Base-by-base conservation (phyloP, 2,113 vertebrate genomes). In the Siniperca chuatsi region DNA sequence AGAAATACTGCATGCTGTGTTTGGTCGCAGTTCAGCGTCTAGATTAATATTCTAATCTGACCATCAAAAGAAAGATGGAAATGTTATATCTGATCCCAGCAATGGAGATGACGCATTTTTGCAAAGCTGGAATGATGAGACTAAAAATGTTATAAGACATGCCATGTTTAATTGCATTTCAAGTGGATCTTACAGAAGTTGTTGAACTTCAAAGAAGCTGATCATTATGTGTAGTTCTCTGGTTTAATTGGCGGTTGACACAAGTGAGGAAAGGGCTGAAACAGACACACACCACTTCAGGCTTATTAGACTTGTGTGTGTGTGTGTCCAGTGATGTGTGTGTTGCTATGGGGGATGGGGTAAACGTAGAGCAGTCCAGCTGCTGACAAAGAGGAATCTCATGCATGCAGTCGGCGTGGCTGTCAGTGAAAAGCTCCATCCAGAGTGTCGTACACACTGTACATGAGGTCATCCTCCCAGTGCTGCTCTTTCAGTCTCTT, bases 321-420 rank as follows among this genome's bases (percentile, higher is more conserved):
- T 60, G 40, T 61, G 57, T 61, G n/a, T 60, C 35, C 37, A 42
- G 40, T 20, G 25, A 23, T 40, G 13, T 52, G 60, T 66, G 33
- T 86, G 61, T 74, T n/a, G 44, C 60, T 55, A 13, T 46, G 54
- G 54, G 48, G 35, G 46, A 15, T 8, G 1, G 48, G 29, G 29
- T 18, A 67, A 33, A 11, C 1, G 7, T 18, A 8, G 18, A 21
- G 25, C 35, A 7, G 61, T 55, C 48, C 55, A 64, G 73, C 74
- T 81, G 86, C 81, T 84, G 77, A 81, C 75, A 52, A n/a, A 78
- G 68, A 82, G 82, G 64, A 84, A 88, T 75, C 6, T 20, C 78
- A 70, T 42, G 37, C 68, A 75, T 82, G 72, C 67, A 75, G 50
- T 46, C 57, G 62, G 65, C 58, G 57, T 21, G 61, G 48, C 60